These are phyloP conservation scores for Euwallacea fornicatus DNA, from an alignment of 1,140 invertebrate species.

Conservation along the genomic window DNA sequence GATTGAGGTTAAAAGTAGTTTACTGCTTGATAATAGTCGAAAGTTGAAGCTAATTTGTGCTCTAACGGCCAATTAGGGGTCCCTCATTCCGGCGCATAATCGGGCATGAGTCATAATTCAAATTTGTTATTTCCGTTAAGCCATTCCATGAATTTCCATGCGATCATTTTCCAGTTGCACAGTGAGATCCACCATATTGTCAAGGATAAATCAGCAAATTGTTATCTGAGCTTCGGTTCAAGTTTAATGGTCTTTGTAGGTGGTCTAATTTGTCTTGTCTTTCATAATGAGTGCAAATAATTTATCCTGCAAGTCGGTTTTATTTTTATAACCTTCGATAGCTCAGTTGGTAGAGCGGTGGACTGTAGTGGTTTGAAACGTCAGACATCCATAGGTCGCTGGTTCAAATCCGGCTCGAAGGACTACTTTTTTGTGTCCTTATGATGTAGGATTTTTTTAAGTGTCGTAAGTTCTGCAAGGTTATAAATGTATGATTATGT, in stretches of 20 bases:
- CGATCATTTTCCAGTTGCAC: no score
- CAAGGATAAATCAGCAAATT: no score
- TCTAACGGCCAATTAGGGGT: conserved; percentile 11
- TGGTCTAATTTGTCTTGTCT: not conserved
- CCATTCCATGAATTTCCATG: no score
- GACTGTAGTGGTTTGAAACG: conserved; percentile 64
- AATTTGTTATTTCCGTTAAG: no score
- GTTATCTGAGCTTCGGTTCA: not conserved
- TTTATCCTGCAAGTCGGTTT: no score
- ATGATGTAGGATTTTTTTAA: not conserved
- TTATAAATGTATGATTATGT: no score
- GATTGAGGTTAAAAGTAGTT: conserved; percentile 17
- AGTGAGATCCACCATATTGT: no score
- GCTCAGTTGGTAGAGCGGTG: conserved; percentile 88
- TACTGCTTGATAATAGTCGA: conserved; percentile 6
- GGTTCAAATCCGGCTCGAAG: conserved; percentile 51
- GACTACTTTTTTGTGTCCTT: conserved; percentile 36
- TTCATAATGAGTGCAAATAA: no score
- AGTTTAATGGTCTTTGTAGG: not conserved
- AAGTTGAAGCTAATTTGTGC: conserved; percentile 22
- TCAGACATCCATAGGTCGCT: conserved; percentile 49
- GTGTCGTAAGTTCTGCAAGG: no score
- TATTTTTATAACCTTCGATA: conserved; percentile 64
- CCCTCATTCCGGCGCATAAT: not conserved
- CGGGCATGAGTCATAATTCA: not conserved